A percentile compares a stretch with the other conserved stretches of the same genome.
phyloP scores from a whole-genome alignment of 2,888 invertebrate species.

The Frankliniella fusca region DNA sequence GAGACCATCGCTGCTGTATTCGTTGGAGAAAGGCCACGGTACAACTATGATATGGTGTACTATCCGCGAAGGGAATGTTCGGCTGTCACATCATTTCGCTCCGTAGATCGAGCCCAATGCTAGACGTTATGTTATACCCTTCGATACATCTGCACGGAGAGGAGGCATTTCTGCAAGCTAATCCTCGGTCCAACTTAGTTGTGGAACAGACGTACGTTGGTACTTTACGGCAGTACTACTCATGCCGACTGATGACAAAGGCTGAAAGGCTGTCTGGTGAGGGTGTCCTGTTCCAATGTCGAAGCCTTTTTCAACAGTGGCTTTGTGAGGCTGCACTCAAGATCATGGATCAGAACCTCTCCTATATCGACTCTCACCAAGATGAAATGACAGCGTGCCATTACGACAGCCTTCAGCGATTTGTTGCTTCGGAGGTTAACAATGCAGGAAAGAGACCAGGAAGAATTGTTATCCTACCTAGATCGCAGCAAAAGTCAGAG shows the following conservation, averaged over 20 bases:
- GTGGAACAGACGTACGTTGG: neutral
- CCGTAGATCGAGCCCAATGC: too few relatives aligned
- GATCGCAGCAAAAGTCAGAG: neutral
- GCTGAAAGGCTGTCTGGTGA: neutral
- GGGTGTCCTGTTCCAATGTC: neutral
- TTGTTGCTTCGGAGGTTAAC: neutral
- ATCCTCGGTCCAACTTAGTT: too few relatives aligned
- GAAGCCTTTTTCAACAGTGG: neutral
- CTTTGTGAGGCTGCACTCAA: neutral
- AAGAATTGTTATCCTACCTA: neutral
- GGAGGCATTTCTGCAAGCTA: too few relatives aligned
- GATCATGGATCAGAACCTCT: neutral
- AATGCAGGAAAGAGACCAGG: neutral
- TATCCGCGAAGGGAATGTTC: too few relatives aligned
- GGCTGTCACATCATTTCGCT: too few relatives aligned
- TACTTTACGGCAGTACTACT: neutral
- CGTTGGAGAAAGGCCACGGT: too few relatives aligned
- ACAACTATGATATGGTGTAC: too few relatives aligned
- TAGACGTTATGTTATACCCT: too few relatives aligned
- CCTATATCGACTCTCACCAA: neutral
- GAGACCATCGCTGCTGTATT: too few relatives aligned
- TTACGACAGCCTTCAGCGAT: neutral
- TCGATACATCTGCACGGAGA: too few relatives aligned
- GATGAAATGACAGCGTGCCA: neutral
- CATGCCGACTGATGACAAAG: neutral